Percentiles rank a stretch among this genome's conserved stretches.
Conservation (phyloP, 2,888 invertebrate genomes). For the Gasteruption jaculator region DNA sequence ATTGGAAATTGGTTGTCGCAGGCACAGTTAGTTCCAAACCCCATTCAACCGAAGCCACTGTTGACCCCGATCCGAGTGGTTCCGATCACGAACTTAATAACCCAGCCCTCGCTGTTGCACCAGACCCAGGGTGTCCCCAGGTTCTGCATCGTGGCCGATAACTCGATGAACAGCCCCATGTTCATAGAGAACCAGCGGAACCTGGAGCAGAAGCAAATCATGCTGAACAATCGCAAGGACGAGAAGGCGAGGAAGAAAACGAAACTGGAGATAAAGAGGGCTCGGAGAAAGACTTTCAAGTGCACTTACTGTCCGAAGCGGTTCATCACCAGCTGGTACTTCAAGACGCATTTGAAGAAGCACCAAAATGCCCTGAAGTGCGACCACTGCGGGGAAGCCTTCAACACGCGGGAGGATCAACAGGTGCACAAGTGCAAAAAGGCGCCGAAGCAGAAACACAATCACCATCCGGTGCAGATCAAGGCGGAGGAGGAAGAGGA, state of each 20-base stretch:
- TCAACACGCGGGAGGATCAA: too few species aligned
- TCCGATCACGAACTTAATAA: constrained; percentile 42
- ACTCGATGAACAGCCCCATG: constrained; percentile 14
- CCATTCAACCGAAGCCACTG: constrained; percentile 32
- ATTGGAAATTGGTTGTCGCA: constrained; percentile 14
- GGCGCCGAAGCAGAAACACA: too few species aligned
- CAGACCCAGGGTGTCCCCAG: constrained; percentile 43
- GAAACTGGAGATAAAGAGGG: too few species aligned
- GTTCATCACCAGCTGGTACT: constrained; percentile 46
- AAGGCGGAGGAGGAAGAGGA: too few species aligned
- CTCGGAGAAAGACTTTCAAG: constrained; percentile 31
- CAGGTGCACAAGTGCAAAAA: too few species aligned
- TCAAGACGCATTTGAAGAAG: constrained; percentile 40
- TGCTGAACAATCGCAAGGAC: background rate
- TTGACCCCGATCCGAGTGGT: constrained; percentile 42
- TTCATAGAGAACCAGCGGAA: constrained; percentile 3
- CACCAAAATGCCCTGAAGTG: too few species aligned
- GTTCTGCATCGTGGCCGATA: constrained; percentile 43
- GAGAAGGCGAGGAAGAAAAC: constrained; percentile 6
- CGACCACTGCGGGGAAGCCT: too few species aligned
- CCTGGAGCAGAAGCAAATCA: background rate
- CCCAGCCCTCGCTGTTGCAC: constrained; percentile 40
- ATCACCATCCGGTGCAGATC: too few species aligned
- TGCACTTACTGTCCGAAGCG: constrained; percentile 40
- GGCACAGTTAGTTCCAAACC: constrained; percentile 20